Base-by-base conservation (phyloP, 2,888 invertebrate genomes). In the Acheta domesticus region DNA sequence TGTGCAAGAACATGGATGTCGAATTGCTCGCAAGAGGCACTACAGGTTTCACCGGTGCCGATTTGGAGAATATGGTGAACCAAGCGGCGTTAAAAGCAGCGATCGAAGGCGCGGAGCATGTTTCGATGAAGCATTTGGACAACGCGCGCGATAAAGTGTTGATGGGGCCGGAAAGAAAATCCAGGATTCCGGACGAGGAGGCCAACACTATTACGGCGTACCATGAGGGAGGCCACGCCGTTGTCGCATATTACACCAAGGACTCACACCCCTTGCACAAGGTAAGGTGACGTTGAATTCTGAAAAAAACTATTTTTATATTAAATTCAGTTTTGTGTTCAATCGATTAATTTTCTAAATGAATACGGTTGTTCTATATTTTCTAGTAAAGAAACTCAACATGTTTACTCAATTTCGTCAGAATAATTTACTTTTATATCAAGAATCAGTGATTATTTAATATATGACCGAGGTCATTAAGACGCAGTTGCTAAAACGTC, bases 51-150 rank as follows among this genome's bases (percentile, higher is more conserved):
- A 98, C 98, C 19, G 98, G 99, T 16, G 99, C 99, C 0, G 99
- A 99, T 88, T 91, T 99, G 78, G 97, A 98, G 89, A 99, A 96
- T 87, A 94, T 99, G 94, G 96, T 99, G 83, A 97, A 97, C 88
- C 97, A 92, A 84, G 92, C 92, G 3, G 91, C 91, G 21, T 85
- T 88, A 83, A 94, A 94, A 86, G 99, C 99, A 19, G 99, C 98
- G 0, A 96, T 97, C 83, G 97, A 98, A 84, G 95, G 95, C 12
- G 94, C 94, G 0, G 93, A 93, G 78, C 91, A 90, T 20, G 98
- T 99, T 0, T 90, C 91, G 19, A 98, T 98, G 97, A 92, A 92
- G 83, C 95, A 99, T 87, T 87, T 99, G 79, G 98, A 99, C 86
- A 93, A 93, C 83, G 97, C 99, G 0, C 89, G 96, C 8, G 99